These are phyloP conservation scores for Eupithecia exiguata DNA, from an alignment of 2,888 invertebrate species.

Conservation along the genomic window DNA sequence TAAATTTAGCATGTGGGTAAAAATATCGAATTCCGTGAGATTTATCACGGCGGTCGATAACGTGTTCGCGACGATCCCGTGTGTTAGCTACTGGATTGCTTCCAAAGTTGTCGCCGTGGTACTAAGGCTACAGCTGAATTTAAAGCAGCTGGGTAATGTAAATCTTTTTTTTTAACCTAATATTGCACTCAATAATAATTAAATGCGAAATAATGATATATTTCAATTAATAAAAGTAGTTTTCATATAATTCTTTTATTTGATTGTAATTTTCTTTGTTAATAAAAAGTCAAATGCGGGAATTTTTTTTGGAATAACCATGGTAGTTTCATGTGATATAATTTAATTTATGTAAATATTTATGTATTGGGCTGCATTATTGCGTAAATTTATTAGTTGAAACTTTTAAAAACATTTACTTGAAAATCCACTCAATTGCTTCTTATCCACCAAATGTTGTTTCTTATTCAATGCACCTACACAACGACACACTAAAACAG, in stretches of 20 bases:
- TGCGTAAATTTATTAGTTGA: background rate
- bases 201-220: background rate
- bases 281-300: too few species aligned
- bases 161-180: background rate
- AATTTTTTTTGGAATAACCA: too few species aligned
- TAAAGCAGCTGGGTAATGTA: constrained; percentile 5
- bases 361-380: background rate
- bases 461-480: background rate
- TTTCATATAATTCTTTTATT: too few species aligned
- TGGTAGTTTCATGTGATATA: background rate
- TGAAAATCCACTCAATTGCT: background rate
- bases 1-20: constrained; percentile 26
- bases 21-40: constrained; percentile 32
- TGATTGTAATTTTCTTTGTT: background rate
- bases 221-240: too few species aligned
- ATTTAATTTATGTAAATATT: background rate
- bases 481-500: background rate
- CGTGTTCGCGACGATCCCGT: constrained; percentile 62
- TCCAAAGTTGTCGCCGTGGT: constrained; percentile 80
- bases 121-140: constrained; percentile 25
- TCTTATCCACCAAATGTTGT: too few species aligned
- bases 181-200: background rate
- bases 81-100: constrained; percentile 73
- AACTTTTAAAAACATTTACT: background rate
- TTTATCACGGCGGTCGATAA: constrained; percentile 50